Base-by-base conservation (phyloP, 23 tunicate species). In the Trididemnum nubilum region DNA sequence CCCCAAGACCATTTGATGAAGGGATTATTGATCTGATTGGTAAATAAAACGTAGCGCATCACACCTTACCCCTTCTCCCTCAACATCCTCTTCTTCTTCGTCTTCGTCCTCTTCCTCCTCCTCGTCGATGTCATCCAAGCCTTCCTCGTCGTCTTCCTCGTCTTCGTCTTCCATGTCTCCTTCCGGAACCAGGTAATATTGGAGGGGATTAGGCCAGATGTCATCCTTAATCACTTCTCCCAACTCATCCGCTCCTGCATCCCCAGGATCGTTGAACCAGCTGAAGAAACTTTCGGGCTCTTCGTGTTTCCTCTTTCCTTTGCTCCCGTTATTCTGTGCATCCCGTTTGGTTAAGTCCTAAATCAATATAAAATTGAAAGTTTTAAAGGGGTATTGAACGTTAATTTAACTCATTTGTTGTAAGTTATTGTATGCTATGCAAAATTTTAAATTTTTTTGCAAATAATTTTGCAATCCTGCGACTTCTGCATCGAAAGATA, bases 201-300 rank as follows among this genome's bases (percentile, higher is more conserved):
- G 96, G 23, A 96, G 86, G 0, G 99, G 99, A 69, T 90, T 96
- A 0, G 99, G 96, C 99, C 99, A 96, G 33, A 96, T 92, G 69
- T 96, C 99, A 75, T 96, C 99, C 84, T 90, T 90, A 40, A 96
- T 90, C 60, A 96, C 88, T 74, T 96, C 91, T 35, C 95, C 91
- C 37, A 95, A 81, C 35, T 92, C 97, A 73, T 92, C 97, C 1
- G 97, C 97, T 9, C 92, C 97, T 2, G 87, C 86, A 71, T 91
- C 97, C 33, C 87, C 87, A 32, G 87, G 84, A 82, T 91, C 97
- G 70, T 73, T 85, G 57, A 91, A 91, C 97, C 97, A 91, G 77
- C 97, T 84, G 87, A 91, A 91, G 82, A 91, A 91, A 50, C 90
- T 91, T 35, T 91, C 97, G 22, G 84, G 95, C 61, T 88, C 90